Base-by-base conservation (phyloP, 2,888 invertebrate genomes). In the Baronia brevicornis region DNA sequence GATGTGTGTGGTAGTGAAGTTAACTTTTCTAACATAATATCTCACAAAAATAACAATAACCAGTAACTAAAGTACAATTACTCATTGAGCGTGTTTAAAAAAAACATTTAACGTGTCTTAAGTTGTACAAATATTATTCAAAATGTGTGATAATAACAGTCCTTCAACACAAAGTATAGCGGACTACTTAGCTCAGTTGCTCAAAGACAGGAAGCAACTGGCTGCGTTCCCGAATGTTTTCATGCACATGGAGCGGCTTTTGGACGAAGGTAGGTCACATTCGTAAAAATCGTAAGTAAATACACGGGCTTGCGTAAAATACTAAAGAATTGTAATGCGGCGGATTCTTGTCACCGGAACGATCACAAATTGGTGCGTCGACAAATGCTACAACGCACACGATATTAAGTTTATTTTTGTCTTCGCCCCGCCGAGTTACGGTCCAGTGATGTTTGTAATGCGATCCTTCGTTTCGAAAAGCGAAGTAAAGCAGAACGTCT, bases 201-300 rank as follows among this genome's bases (percentile, higher is more conserved):
- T 99, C 80, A 99, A 99, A 91, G 99, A 99, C 91, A 96, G 98
- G 89, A 98, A 98, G 89, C 98, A 98, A 89, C 90, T 99, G 82
- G 96, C 97, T 71, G 98, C 98, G 75, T 97, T 99, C 88, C 98
- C 98, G 60, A 98, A 97, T 90, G 96, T 98, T 84, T 99, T 99
- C 89, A 92, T 96, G 87, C 98, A 99, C 88, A 92, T 98, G 82
- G 98, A 99, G 87, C 91, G 98, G 82, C 92, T 99, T 67, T 89
- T 99, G 77, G 99, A 99, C 82, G 98, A 99, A 93, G 98, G 98
- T 99, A 90, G 65, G 82, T 71, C 54, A 59, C 59, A 66, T 65
- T 65, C 44, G 41, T 52, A 52, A 57, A 35, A 27, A 48, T 52
- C 63, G 68, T 62, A 62, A 60, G 51, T 56, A 62, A 73, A 71